Conservation (phyloP, 2,888 invertebrate genomes). For the Branchinecta sandiegonensis region DNA sequence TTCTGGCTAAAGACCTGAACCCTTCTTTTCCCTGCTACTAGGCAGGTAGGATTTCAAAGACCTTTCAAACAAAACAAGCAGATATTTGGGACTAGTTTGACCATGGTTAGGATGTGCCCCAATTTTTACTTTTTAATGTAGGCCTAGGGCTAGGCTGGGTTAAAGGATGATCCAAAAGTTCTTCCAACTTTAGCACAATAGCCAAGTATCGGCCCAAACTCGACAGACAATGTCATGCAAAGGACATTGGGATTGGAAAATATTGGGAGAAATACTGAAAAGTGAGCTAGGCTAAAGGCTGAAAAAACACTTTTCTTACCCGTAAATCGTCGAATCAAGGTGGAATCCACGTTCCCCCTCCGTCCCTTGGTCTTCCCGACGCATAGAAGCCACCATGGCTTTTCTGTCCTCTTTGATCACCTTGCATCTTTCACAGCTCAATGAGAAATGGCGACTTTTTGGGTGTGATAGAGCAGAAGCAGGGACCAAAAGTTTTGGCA, state of each 20-base stretch:
- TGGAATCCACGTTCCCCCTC: conserved; percentile 56
- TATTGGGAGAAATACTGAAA: not conserved
- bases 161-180: no score
- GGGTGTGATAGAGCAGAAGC: not conserved
- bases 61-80: no score
- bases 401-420: conserved; percentile 32
- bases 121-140: no score
- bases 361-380: conserved; percentile 54
- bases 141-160: no score
- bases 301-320: conserved; percentile 37
- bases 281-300: not conserved
- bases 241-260: not conserved
- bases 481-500: conserved; percentile 7
- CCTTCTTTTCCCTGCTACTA: no score
- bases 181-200: no score
- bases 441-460: conserved; percentile 11
- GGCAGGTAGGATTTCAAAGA: no score
- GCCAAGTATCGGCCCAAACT: not conserved
- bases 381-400: conserved; percentile 32
- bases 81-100: no score
- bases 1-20: no score
- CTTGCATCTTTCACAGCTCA: conserved; percentile 19
- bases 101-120: no score
- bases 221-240: not conserved
- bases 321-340: conserved; percentile 48